Evolutionary conservation across 2,888 invertebrate genomes (phyloP).

Genomic region (Drosophila histrio): DNA sequence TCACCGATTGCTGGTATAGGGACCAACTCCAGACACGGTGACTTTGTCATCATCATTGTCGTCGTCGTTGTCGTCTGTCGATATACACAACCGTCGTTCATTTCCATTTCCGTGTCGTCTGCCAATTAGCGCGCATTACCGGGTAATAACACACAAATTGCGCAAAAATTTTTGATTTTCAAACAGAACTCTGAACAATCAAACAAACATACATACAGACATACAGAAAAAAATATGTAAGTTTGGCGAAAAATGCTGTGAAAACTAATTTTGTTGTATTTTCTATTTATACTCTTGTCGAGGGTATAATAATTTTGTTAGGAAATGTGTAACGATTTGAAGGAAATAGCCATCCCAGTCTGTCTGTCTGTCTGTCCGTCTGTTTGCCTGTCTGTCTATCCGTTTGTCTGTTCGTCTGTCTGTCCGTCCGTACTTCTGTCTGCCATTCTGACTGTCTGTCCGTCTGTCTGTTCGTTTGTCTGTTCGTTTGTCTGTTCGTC

Average conservation of each 20-base stretch:
- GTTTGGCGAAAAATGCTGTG: slow-evolving; percentile 47
- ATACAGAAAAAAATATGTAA: slow-evolving; percentile 1
- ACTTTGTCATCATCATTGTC: slow-evolving; percentile 28
- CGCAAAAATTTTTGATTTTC: slow-evolving; percentile 54
- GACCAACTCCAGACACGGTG: slow-evolving; percentile 44
- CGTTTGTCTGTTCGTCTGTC: too few species aligned
- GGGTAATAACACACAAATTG: slow-evolving; percentile 63
- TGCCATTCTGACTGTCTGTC: too few species aligned
- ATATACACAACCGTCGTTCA: slow-evolving; percentile 55
- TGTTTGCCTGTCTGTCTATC: too few species aligned
- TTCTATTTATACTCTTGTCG: too few species aligned
- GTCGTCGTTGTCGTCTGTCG: slow-evolving; percentile 41
- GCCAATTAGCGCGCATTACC: slow-evolving; percentile 71
- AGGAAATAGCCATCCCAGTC: too few species aligned
- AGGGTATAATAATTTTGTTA: too few species aligned
- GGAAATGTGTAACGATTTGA: too few species aligned
- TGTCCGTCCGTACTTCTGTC: too few species aligned
- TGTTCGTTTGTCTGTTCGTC: too few species aligned
- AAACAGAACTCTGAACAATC: slow-evolving; percentile 56
- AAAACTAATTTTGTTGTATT: slow-evolving; percentile 65
- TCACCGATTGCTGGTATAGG: slow-evolving; percentile 56
- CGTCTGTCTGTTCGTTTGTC: too few species aligned
- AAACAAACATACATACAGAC: slow-evolving; percentile 15
- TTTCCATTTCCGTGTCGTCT: slow-evolving; percentile 74
- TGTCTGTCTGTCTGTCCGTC: too few species aligned